phyloP scores from a whole-genome alignment of 2,797 vertebrate species.

The Hippopotamyrus pictus region DNA sequence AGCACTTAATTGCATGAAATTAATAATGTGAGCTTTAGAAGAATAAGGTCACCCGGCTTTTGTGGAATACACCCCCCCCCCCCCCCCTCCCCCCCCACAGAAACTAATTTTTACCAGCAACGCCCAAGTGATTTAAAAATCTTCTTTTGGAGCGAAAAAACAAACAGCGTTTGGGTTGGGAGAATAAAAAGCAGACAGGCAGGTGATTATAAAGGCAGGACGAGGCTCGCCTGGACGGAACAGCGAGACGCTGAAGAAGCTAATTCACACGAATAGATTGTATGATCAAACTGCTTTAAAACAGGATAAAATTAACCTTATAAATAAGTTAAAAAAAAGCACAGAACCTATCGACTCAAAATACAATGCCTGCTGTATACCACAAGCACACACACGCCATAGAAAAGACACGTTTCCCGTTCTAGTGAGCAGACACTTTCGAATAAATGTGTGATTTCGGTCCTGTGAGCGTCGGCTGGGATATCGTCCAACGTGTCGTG shows the following conservation, averaged over 20 bases:
- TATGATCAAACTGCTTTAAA: background rate
- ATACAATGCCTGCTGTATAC: background rate
- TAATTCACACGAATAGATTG: background rate
- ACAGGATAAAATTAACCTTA: background rate
- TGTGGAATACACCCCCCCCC: background rate
- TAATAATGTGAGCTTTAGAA: background rate
- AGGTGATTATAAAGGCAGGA: background rate
- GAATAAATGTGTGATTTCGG: background rate
- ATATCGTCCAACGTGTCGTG: background rate
- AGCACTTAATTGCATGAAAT: background rate
- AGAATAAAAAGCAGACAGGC: background rate
- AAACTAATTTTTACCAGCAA: constrained; percentile 1
- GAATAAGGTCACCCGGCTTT: background rate
- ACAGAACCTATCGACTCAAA: background rate
- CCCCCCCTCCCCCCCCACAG: too few relatives aligned
- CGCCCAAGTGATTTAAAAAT: background rate
- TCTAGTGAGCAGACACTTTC: background rate
- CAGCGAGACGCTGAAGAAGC: background rate
- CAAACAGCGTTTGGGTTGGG: background rate
- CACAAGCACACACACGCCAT: background rate
- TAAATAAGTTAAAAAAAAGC: background rate
- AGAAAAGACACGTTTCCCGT: background rate
- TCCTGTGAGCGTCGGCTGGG: background rate
- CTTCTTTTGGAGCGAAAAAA: background rate
- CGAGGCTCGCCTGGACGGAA: background rate